These are phyloP conservation scores for Erinaceus europaeus DNA, from an alignment of 2,113 vertebrate species.

Conservation along the genomic window DNA sequence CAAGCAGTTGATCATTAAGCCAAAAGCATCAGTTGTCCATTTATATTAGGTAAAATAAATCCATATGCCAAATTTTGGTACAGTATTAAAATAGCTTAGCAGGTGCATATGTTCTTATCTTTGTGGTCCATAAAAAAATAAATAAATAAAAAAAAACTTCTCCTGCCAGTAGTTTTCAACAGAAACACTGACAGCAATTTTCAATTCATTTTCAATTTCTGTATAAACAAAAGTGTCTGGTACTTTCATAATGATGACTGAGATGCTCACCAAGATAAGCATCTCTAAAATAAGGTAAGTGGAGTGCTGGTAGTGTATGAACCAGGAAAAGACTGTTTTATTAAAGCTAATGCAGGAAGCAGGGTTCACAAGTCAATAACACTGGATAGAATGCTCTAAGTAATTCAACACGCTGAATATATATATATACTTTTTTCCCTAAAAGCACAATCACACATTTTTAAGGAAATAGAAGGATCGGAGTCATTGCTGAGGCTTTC, in stretches of 20 bases:
- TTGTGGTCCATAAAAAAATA: background rate
- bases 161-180: background rate
- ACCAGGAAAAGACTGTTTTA: background rate
- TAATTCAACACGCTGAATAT: background rate
- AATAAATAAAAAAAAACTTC: background rate
- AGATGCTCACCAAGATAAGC: background rate
- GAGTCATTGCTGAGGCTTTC: background rate
- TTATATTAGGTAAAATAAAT: background rate
- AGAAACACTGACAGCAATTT: background rate
- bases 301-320: background rate
- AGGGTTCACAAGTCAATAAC: background rate
- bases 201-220: background rate
- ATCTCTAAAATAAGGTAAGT: background rate
- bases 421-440: slow-evolving; percentile 15
- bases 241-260: background rate
- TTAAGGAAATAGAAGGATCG: background rate
- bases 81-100: background rate
- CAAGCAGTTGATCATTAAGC: background rate
- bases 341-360: background rate
- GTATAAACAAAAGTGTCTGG: background rate
- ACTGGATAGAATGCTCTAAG: background rate
- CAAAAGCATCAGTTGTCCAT: background rate
- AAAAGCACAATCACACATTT: background rate
- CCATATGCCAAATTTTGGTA: background rate
- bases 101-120: background rate